Evolutionary conservation across 2,113 vertebrate genomes (phyloP), one percentile per base, ranked within the genome.

Genomic region (Gopherus flavomarginatus): DNA sequence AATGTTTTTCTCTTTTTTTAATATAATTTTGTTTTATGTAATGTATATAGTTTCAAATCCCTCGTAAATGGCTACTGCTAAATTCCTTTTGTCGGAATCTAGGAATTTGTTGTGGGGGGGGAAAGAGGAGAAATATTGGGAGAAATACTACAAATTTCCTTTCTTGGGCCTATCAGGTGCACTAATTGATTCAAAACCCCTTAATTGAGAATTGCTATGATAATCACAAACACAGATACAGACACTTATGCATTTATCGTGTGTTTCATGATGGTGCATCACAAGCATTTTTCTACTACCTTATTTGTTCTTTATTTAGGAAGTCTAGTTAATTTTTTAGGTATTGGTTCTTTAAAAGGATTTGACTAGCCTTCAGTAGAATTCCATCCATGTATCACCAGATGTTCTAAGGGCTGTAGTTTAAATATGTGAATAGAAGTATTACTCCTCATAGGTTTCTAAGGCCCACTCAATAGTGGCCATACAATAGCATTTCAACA

Each of bases 121-220:
- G 62, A 50, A 78, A 72, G 16, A 87, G 6, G 26, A 47, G 92
- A 90, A n/a, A 85, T 59, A 59, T 59, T 59, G 57, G 24, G 57
- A 31, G 57, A 59, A 59, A 59, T 29, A 62, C 31, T 35, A 31
- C 13, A 62, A 31, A 62, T 62, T 62, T n/a, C 62, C 29, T 69
- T n/a, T 31, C 62, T 69, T 69, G 77, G 47, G 83, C 62, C 35
- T 69, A n/a, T 81, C 81, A 92, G 77, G 88, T 86, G 78, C 89
- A 87, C 93, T 87, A 50, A 26, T 86, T 2, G 54, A 26, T 86
- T 2, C 21, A 94, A 50, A 85, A 31, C 35, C 22, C 35, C 11
- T 21, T 94, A 47, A 89, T 84, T 80, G 85, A 90, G 82, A 90
- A 82, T 81, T 94, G 78, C 69, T 88, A 72, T 80, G 83, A 83